Evolutionary conservation across 2,113 vertebrate genomes (phyloP).

Genomic region (Equus quagga): DNA sequence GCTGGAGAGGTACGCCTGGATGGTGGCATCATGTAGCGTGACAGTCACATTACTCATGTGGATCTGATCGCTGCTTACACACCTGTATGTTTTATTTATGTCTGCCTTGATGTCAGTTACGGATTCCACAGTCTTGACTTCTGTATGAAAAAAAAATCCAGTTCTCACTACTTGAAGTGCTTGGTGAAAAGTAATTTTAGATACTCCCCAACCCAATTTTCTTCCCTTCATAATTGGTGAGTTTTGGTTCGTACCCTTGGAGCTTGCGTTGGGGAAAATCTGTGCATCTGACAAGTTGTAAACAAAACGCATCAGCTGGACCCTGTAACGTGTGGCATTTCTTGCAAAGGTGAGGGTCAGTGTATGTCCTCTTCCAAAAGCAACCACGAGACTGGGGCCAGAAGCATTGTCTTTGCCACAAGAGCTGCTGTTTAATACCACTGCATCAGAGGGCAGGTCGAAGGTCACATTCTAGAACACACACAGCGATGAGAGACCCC

Average conservation of each 20-base stretch:
- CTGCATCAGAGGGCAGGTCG: slow-evolving; percentile 86
- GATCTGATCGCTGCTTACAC: slow-evolving; percentile 83
- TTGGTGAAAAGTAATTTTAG: not conserved
- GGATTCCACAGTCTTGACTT: not conserved
- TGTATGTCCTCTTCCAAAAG: slow-evolving; percentile 88
- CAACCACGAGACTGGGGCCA: slow-evolving; percentile 83
- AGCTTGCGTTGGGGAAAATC: slow-evolving; percentile 88
- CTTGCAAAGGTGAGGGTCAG: slow-evolving; percentile 90
- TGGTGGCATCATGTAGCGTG: slow-evolving; percentile 87
- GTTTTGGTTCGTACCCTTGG: slow-evolving; percentile 85
- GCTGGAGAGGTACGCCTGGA: slow-evolving; percentile 93
- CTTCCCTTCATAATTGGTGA: not conserved
- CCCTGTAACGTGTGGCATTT: slow-evolving; percentile 84
- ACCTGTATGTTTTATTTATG: slow-evolving; percentile 92
- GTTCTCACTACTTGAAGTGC: not conserved
- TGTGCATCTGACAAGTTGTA: slow-evolving; percentile 92
- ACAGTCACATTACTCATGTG: slow-evolving; percentile 77
- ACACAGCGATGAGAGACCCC: not conserved
- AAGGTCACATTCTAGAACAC: slow-evolving; percentile 85
- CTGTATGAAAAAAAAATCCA: slow-evolving; percentile 64
- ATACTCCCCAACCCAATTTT: not conserved
- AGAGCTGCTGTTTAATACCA: slow-evolving; percentile 86
- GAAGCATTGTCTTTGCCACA: slow-evolving; percentile 83
- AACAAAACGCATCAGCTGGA: slow-evolving; percentile 87
- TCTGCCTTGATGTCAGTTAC: slow-evolving; percentile 86